Evolutionary conservation across 2,888 invertebrate species (phyloP).

Genomic region (Megalurothrips usitatus): DNA sequence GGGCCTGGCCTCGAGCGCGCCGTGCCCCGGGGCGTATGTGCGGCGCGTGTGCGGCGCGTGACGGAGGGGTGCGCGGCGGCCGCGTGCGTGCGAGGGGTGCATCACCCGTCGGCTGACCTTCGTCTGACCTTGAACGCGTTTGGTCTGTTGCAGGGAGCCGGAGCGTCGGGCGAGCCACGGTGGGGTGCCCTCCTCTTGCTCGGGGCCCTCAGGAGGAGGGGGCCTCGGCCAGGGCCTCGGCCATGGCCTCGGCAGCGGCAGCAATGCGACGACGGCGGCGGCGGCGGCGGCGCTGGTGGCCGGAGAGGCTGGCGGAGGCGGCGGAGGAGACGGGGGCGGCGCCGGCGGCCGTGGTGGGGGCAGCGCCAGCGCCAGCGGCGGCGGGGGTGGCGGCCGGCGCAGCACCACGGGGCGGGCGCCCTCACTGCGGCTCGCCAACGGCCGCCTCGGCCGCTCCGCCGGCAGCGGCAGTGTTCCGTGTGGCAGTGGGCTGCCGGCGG

Average conservation of each 20-base stretch:
- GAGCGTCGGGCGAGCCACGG: conserved; percentile 12
- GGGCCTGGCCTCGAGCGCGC: too few relatives aligned
- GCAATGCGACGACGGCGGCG: conserved; percentile 37
- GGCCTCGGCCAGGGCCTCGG: background rate
- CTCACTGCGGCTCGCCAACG: conserved; percentile 49
- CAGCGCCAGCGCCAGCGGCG: conserved; percentile 45
- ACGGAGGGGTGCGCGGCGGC: too few relatives aligned
- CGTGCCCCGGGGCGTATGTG: too few relatives aligned
- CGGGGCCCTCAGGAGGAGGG: background rate
- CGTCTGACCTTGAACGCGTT: background rate
- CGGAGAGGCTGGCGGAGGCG: conserved; percentile 64
- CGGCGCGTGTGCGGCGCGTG: too few relatives aligned
- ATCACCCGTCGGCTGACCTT: too few relatives aligned
- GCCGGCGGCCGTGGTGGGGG: conserved; percentile 44
- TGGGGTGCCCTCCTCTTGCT: conserved; percentile 4
- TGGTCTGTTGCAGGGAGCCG: conserved; percentile 14
- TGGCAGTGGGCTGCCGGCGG: conserved; percentile 15
- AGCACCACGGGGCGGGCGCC: conserved; percentile 49
- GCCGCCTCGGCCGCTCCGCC: conserved; percentile 39
- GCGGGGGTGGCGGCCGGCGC: conserved; percentile 44
- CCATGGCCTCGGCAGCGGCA: background rate
- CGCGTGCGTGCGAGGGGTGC: too few relatives aligned
- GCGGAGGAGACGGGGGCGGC: conserved; percentile 43
- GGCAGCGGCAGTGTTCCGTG: background rate
- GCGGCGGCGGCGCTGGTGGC: conserved; percentile 49